phyloP scores from a whole-genome alignment of 2,113 vertebrate species.

The Muntiacus reevesi region DNA sequence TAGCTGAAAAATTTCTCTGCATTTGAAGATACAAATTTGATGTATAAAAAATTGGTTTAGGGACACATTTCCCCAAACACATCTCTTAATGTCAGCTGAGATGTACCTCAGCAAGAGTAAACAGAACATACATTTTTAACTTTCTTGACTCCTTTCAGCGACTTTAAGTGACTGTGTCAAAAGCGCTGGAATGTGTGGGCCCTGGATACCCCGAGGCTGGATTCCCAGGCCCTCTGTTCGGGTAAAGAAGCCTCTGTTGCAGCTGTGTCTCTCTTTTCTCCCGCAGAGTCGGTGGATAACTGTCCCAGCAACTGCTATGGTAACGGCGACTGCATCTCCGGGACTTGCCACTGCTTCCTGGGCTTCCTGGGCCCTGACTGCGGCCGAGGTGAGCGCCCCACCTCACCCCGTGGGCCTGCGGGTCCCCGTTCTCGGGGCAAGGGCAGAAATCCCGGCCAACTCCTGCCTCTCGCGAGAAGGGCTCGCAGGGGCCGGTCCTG shows the following conservation, averaged over 20 bases:
- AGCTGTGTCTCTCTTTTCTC: background rate
- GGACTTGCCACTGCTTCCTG: constrained; percentile 96
- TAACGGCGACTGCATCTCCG: constrained; percentile 95
- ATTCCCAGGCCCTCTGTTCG: background rate
- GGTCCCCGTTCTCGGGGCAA: background rate
- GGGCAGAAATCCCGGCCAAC: background rate
- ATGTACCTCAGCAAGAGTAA: background rate
- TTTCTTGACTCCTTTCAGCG: background rate
- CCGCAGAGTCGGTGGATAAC: constrained; percentile 93
- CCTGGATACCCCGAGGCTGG: background rate
- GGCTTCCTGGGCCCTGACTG: constrained; percentile 97
- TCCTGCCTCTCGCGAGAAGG: background rate
- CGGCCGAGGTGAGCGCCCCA: constrained; percentile 86
- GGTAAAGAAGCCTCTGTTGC: background rate
- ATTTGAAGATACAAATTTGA: background rate
- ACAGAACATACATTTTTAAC: background rate
- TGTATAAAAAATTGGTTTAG: background rate
- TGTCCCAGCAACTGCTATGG: constrained; percentile 99
- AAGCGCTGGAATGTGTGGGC: background rate
- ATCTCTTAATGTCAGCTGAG: background rate
- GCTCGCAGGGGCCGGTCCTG: no score
- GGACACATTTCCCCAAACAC: background rate
- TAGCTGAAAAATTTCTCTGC: background rate
- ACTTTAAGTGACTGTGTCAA: background rate
- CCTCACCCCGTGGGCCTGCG: accelerated